Evolutionary conservation across 23 tunicate species (phyloP).

Genomic region (Halocynthia roretzi): DNA sequence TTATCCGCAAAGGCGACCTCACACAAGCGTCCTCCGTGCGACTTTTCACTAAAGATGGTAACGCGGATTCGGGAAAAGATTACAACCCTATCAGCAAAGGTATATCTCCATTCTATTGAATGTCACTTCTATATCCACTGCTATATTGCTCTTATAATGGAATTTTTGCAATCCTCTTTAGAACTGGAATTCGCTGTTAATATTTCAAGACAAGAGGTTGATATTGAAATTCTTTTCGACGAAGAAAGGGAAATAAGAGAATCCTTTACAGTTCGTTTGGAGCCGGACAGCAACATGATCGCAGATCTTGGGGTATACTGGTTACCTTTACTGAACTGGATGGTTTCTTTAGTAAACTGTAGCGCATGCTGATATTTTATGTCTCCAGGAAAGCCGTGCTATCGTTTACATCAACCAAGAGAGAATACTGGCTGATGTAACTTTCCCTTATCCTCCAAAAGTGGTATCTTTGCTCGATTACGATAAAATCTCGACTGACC

Average conservation of each 20-base stretch:
- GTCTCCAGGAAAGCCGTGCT: conserved; percentile 59
- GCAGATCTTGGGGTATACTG: conserved; percentile 75
- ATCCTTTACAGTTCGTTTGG: conserved; percentile 81
- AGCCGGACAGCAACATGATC: conserved; percentile 70
- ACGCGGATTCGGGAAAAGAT: conserved; percentile 87
- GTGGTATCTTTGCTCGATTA: conserved; percentile 73
- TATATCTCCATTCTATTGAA: conserved; percentile 8
- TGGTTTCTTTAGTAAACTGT: not conserved
- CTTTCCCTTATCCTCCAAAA: conserved; percentile 84
- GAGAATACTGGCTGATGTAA: conserved; percentile 80
- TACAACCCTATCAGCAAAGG: conserved; percentile 92
- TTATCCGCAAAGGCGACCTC: conserved; percentile 70
- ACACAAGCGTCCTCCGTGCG: conserved; percentile 56
- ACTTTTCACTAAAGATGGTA: conserved; percentile 93
- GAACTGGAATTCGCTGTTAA: conserved; percentile 53
- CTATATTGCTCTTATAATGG: not conserved
- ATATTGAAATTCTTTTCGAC: conserved; percentile 82
- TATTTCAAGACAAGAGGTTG: conserved; percentile 48
- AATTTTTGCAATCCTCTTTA: conserved; percentile 8
- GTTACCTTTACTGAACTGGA: not conserved
- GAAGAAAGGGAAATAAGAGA: conserved; percentile 94
- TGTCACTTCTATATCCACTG: not conserved
- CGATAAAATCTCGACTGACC: conserved; percentile 67
- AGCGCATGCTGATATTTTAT: not conserved
- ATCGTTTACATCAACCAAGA: conserved; percentile 96